A percentile compares a stretch with the other conserved stretches of the same genome.
Evolutionary conservation across 1,140 invertebrate species (phyloP).

Genomic region (Lethocerus indicus): DNA sequence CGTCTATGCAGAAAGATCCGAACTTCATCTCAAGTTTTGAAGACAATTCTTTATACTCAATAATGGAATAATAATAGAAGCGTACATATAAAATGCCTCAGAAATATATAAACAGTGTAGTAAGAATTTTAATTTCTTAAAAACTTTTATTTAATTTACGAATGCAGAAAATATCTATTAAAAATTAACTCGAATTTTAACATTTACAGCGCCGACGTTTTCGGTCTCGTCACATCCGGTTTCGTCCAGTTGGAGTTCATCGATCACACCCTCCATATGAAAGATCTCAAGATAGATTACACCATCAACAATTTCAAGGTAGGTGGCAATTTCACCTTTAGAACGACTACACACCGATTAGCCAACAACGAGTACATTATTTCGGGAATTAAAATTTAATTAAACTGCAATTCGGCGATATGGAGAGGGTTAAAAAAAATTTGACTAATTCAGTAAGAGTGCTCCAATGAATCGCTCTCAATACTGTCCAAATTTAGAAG

Average conservation of each 20-base stretch:
- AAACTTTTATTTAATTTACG: background rate
- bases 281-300: conserved; percentile 1
- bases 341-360: no score
- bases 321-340: no score
- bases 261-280: background rate
- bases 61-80: background rate
- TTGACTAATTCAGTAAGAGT: no score
- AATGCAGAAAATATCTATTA: background rate
- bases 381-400: background rate
- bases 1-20: background rate
- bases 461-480: no score
- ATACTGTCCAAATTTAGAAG: no score
- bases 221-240: background rate
- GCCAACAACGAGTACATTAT: background rate
- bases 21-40: background rate
- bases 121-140: background rate
- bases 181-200: background rate
- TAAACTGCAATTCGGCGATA: background rate
- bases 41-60: background rate
- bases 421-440: background rate
- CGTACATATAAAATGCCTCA: background rate
- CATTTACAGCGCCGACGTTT: background rate
- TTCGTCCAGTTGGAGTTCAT: background rate
- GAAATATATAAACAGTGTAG: background rate
- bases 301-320: background rate